These are phyloP conservation scores for Melanotaenia trifasciata DNA, from an alignment of 2,797 vertebrate species.

Conservation along the genomic window DNA sequence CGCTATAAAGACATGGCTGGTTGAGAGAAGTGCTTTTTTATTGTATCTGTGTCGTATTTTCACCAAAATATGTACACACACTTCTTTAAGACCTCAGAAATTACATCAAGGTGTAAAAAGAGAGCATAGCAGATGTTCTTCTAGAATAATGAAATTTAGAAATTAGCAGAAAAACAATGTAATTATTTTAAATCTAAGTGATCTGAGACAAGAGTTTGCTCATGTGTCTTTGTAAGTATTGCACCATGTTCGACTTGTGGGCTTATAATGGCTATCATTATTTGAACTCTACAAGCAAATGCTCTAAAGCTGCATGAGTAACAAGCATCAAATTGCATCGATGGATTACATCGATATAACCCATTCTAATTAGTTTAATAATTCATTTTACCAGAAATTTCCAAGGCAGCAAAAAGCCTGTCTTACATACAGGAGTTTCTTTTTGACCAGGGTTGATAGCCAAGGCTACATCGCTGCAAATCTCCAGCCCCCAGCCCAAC, in stretches of 20 bases:
- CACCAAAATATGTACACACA: not conserved
- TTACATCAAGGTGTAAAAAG: not conserved
- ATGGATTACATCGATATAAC: not conserved
- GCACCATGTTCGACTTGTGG: constrained; percentile 29
- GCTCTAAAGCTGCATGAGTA: not conserved
- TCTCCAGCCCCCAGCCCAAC: constrained; percentile 38
- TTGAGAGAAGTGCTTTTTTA: not conserved
- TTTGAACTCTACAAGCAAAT: constrained; percentile 8
- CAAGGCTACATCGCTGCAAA: constrained; percentile 31
- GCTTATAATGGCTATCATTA: not conserved
- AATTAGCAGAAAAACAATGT: not conserved
- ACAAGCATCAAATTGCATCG: not conserved
- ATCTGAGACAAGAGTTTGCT: not conserved
- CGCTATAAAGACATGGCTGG: not conserved
- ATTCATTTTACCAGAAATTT: constrained; percentile 13
- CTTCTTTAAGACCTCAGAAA: not conserved
- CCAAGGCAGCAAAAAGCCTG: constrained; percentile 17
- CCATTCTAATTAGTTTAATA: constrained; percentile 12
- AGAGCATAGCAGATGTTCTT: not conserved
- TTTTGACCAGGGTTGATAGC: constrained; percentile 33
- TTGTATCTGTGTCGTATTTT: not conserved
- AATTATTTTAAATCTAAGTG: not conserved
- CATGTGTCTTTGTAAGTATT: constrained; percentile 13
- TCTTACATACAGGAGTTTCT: constrained; percentile 7
- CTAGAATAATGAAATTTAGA: not conserved